Evolutionary conservation across 2,888 invertebrate species (phyloP).

Genomic region (Elegia similella): DNA sequence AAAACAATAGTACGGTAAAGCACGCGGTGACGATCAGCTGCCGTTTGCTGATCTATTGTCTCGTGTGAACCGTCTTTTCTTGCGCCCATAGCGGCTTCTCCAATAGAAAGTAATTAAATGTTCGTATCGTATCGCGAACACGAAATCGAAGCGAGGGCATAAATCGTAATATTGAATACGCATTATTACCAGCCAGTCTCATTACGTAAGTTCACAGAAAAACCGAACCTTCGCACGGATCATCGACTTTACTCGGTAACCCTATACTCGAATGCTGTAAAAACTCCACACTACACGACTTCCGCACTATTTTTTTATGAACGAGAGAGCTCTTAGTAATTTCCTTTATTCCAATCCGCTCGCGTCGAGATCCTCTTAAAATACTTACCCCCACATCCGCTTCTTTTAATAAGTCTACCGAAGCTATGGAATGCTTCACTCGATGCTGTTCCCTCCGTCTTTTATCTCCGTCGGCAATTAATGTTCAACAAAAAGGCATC

Average conservation of each 20-base stretch:
- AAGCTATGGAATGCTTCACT: slow-evolving; percentile 70
- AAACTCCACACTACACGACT: slow-evolving; percentile 60
- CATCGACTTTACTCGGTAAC: slow-evolving; percentile 57
- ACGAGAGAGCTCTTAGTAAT: slow-evolving; percentile 74
- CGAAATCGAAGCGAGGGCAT: not conserved
- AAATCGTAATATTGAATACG: slow-evolving; percentile 40
- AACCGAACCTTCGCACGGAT: slow-evolving; percentile 63
- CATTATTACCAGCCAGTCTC: slow-evolving; percentile 52
- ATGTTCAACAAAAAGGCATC: slow-evolving; percentile 61
- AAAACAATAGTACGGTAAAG: slow-evolving; percentile 69
- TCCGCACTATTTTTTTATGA: slow-evolving; percentile 64
- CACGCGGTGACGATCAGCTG: slow-evolving; percentile 49
- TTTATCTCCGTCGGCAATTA: slow-evolving; percentile 74
- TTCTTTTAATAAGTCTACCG: slow-evolving; percentile 78
- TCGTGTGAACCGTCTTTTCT: slow-evolving; percentile 62
- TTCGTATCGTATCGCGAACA: not conserved
- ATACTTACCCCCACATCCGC: slow-evolving; percentile 80
- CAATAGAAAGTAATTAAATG: slow-evolving; percentile 72
- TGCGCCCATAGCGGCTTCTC: slow-evolving; percentile 55
- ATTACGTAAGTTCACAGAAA: slow-evolving; percentile 65
- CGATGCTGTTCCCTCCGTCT: slow-evolving; percentile 64
- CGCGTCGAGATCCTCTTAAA: slow-evolving; percentile 77
- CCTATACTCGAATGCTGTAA: slow-evolving; percentile 55
- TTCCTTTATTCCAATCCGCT: slow-evolving; percentile 79
- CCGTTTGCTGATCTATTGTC: slow-evolving; percentile 56